phyloP scores from a whole-genome alignment of 2,888 invertebrate species.

The Lithophane socia region DNA sequence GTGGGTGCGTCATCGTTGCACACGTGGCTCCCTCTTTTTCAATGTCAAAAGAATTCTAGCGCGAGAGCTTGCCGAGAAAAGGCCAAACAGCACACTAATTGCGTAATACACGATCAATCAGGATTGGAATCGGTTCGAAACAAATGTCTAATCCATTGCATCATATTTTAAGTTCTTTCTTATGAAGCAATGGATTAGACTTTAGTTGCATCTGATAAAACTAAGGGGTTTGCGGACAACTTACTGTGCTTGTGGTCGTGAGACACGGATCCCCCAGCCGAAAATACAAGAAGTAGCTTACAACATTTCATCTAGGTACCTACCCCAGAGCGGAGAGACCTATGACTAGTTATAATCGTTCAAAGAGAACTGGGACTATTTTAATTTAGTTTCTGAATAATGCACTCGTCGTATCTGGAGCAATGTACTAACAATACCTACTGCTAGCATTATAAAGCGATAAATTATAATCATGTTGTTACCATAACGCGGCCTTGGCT shows the following conservation, averaged over 20 bases:
- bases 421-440: slow-evolving; percentile 37
- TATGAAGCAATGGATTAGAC: no score
- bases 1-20: background rate
- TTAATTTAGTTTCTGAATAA: slow-evolving; percentile 18
- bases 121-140: no score
- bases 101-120: no score
- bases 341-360: background rate
- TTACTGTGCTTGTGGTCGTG: background rate
- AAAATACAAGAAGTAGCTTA: background rate
- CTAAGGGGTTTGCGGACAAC: background rate
- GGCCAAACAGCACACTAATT: no score
- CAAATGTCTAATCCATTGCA: no score
- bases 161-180: no score
- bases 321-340: background rate
- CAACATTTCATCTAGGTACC: background rate
- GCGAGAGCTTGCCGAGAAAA: background rate
- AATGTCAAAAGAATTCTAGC: background rate
- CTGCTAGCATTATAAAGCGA: slow-evolving; percentile 81
- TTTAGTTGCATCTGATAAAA: no score
- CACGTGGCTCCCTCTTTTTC: background rate
- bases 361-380: background rate
- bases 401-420: slow-evolving; percentile 29
- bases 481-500: slow-evolving; percentile 73
- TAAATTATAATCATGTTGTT: slow-evolving; percentile 82
- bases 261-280: background rate